Evolutionary conservation across 1,140 invertebrate species (phyloP).

Genomic region (Hesperophylax magnus): DNA sequence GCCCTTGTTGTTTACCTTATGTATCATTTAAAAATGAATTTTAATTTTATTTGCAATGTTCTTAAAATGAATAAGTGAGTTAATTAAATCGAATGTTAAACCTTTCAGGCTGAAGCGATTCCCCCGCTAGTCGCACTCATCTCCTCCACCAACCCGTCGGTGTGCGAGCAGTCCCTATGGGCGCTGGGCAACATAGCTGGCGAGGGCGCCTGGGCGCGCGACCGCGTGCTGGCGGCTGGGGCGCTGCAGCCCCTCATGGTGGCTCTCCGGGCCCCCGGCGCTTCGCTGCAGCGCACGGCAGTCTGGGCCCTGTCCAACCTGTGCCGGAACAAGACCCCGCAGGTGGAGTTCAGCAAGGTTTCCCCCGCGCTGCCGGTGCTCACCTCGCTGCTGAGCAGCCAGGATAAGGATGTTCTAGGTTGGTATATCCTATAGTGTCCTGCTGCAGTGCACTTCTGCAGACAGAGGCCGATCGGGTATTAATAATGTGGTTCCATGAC

Average conservation of each 20-base stretch:
- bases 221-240: slow-evolving; percentile 79
- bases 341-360: slow-evolving; percentile 81
- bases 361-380: slow-evolving; percentile 87
- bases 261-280: slow-evolving; percentile 67
- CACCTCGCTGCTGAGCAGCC: slow-evolving; percentile 80
- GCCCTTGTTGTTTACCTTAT: too few relatives aligned
- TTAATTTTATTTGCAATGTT: too few relatives aligned
- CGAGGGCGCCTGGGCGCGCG: slow-evolving; percentile 83
- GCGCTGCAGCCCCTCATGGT: slow-evolving; percentile 78
- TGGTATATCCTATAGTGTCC: slow-evolving; percentile 50
- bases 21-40: too few relatives aligned
- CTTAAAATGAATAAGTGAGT: too few relatives aligned
- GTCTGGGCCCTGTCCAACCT: slow-evolving; percentile 95
- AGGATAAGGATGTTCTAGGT: slow-evolving; percentile 84
- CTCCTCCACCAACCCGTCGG: slow-evolving; percentile 79
- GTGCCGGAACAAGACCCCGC: slow-evolving; percentile 92
- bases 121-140: slow-evolving; percentile 87
- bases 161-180: slow-evolving; percentile 98
- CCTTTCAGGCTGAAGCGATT: slow-evolving; percentile 80
- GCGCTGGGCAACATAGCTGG: slow-evolving; percentile 98
- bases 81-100: too few relatives aligned
- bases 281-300: slow-evolving; percentile 73
- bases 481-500: too few relatives aligned
- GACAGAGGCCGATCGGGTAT: too few relatives aligned
- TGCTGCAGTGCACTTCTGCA: too few relatives aligned